These are phyloP conservation scores for Plodia interpunctella DNA, from an alignment of 1,140 invertebrate species.

Conservation along the genomic window DNA sequence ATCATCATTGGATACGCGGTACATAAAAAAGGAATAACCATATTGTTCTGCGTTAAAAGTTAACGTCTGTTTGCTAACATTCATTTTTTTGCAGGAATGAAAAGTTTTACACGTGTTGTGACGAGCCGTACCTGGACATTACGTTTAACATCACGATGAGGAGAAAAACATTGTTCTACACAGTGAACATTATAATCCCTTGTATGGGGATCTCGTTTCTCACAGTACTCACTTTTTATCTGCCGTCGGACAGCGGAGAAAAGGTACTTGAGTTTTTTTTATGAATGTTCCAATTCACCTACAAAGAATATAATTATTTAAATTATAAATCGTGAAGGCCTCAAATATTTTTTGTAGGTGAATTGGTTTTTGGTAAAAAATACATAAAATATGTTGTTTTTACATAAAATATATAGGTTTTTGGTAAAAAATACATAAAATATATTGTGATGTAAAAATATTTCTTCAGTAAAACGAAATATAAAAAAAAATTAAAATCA, in stretches of 20 bases:
- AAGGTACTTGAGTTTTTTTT: constrained; percentile 82
- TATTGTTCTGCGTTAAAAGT: neutral
- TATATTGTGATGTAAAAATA: no score
- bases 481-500: no score
- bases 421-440: no score
- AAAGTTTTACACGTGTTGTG: constrained; percentile 97
- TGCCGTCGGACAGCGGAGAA: constrained; percentile 99
- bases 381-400: no score
- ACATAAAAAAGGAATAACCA: neutral
- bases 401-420: no score
- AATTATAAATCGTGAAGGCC: no score
- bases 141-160: constrained; percentile 99
- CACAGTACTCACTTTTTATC: constrained; percentile 98
- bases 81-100: constrained; percentile 83
- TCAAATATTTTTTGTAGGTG: no score
- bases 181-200: constrained; percentile 97
- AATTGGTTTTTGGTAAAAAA: no score
- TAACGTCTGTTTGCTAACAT: neutral
- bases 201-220: constrained; percentile 99
- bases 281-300: no score
- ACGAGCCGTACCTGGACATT: constrained; percentile 97
- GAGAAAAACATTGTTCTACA: constrained; percentile 97
- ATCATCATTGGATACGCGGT: neutral
- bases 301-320: no score
- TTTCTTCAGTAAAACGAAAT: no score